Base-by-base conservation (phyloP, 2,797 vertebrate species). In the Gorsachius magnificus region DNA sequence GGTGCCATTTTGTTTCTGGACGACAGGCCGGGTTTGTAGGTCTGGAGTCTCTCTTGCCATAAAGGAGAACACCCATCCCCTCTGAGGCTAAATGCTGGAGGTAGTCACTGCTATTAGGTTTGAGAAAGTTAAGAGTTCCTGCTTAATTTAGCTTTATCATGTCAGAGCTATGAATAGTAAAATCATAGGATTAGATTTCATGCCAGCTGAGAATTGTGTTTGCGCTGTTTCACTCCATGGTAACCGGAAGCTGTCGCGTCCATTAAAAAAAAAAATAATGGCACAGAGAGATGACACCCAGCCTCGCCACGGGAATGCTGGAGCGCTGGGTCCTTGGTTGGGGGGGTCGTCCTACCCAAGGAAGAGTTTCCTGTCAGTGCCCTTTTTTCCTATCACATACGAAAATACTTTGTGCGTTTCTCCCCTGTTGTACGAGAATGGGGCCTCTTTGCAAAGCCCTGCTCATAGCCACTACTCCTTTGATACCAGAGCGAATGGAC, bases 101-200 rank as follows among this genome's bases (percentile, higher is more conserved):
- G 80, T 28, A 24, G 33, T 69, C 82, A 22, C 87, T 81, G 82
- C 79, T 61, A 2, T 36, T 51, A 77, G 85, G 20, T 31, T 25
- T 68, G 81, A 76, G 79, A 78, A 70, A 95, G 93, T 68, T 53
- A 83, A 87, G 86, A 75, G 81, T 54, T 92, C 70, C 66, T 93
- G 90, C 96, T 96, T 93, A 85, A 94, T 96, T 96, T 96, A 94
- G 84, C 78, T 71, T 90, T 56, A 26, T 90, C 35, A 2, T 92
- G 93, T 94, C 94, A 83, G 71, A 33, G 93, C 94, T 96, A 95
- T 95, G 95, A 96, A 96, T 95, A 96, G 95, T 89, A 22, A 71
- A 70, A 71, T 35, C 90, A 78, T 25, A 69, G 92, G 93, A 83
- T 96, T 86, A 78, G 38, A 5, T 96, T 95, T 94, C 92, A 33